Base-by-base conservation (phyloP, 2,888 invertebrate genomes). In the Epistrophe grossulariae region DNA sequence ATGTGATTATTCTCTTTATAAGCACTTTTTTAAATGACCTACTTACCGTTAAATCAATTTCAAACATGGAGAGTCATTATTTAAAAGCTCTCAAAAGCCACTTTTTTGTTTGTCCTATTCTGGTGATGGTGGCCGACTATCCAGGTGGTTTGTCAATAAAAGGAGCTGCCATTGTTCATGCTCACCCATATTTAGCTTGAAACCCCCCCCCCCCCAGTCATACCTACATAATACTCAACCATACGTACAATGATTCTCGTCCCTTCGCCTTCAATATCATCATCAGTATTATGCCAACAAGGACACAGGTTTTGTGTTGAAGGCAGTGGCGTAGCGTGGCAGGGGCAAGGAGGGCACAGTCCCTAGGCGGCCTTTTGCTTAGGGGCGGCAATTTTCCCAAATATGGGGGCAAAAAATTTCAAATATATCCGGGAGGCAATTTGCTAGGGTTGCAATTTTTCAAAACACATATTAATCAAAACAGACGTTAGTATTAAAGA, bases 41-140 rank as follows among this genome's bases (percentile, higher is more conserved):
- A 84, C 84, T 84, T 80, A 84, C 76, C 84, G 80, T 84, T 84
- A 84, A 84, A 84, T 84, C 84, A 84, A 84, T 84, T 84, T 77
- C 72, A 84, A 84, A 84, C 72, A 77, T 72, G 66, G 71, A 84
- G 80, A 77, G 66, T 77, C 84, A 80, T 84, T 84, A 80, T 84
- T 72, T 74, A 57, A 68, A 48, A 68, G 74, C 38, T 57, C 31
- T 28, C 64, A 40, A 71, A 62, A 62, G 64, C n/a, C n/a, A 31
- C 24, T 74, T 66, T 59, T 64, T 48, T 71, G 45, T 68, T 70
- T 68, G 43, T 31, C 52, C n/a, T 66, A 24, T 57, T 24, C 60
- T 57, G 38, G 11, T 57, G n/a, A 31, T 57, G n/a, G 31, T 57
- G 52, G 57, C 24, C 15, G 19, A 7, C 62, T 11, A 40, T 66